These are phyloP conservation scores for Drosophila ogumai DNA, from an alignment of 1,140 invertebrate species.

Conservation along the genomic window DNA sequence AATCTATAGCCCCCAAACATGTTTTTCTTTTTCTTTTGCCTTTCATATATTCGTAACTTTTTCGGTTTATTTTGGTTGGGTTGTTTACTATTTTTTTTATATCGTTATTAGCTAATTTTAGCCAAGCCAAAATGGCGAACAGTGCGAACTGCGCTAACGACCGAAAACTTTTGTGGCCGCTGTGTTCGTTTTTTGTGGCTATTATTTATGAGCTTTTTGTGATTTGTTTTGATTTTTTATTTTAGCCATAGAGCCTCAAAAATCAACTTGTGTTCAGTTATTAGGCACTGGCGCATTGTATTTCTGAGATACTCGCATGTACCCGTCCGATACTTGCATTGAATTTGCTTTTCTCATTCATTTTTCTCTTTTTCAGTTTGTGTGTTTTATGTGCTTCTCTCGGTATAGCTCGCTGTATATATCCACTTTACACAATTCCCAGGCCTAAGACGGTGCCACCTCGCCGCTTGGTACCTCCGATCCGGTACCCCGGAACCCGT, in stretches of 20 bases:
- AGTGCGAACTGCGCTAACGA: constrained; percentile 55
- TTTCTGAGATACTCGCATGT: constrained; percentile 43
- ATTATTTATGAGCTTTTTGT: constrained; percentile 62
- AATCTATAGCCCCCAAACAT: constrained; percentile 1
- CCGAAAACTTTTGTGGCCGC: constrained; percentile 47
- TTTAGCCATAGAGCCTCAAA: constrained; percentile 43
- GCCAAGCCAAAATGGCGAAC: constrained; percentile 70
- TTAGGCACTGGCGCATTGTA: constrained; percentile 48
- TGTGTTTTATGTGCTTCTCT: constrained; percentile 28
- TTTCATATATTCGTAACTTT: constrained; percentile 49
- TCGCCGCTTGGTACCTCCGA: constrained; percentile 60
- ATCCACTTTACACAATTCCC: constrained; percentile 65
- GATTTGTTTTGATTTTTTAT: constrained; percentile 60
- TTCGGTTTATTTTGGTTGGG: constrained; percentile 42
- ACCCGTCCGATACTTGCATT: constrained; percentile 52
- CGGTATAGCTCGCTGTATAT: constrained; percentile 35
- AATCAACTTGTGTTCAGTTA: constrained; percentile 51
- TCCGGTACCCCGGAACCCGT: constrained; percentile 24
- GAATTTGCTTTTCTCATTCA: constrained; percentile 51
- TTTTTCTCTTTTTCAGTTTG: constrained; percentile 62
- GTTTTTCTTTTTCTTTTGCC: constrained; percentile 16
- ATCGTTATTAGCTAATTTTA: constrained; percentile 77
- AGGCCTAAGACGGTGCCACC: constrained; percentile 69
- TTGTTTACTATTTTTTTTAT: constrained; percentile 58
- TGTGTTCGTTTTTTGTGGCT: constrained; percentile 41